Evolutionary conservation across 2,888 invertebrate species (phyloP).

Genomic region (Margaritifera margaritifera): DNA sequence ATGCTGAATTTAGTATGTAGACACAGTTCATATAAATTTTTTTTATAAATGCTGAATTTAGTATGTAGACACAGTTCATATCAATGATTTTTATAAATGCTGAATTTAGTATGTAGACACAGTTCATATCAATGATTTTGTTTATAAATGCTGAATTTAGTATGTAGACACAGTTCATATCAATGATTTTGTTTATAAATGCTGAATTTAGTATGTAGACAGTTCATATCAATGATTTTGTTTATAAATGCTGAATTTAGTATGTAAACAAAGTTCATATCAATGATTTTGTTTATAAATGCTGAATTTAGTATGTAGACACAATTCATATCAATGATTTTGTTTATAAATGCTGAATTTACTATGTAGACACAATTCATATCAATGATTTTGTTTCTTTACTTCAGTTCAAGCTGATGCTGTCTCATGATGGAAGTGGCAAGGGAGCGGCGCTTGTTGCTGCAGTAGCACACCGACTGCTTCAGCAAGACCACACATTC

Average conservation of each 20-base stretch:
- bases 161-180: background rate
- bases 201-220: background rate
- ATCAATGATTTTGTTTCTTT: slow-evolving; percentile 2
- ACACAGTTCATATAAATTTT: background rate
- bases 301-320: background rate
- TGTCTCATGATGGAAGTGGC: slow-evolving; percentile 73
- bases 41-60: background rate
- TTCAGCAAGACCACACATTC: slow-evolving; percentile 11
- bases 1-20: background rate
- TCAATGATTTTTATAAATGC: background rate
- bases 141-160: background rate
- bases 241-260: background rate
- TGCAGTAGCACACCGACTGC: slow-evolving; percentile 64
- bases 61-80: background rate
- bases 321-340: background rate
- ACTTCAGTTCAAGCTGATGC: slow-evolving; percentile 67
- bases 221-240: background rate
- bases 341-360: background rate
- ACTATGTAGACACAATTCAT: background rate
- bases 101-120: background rate
- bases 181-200: background rate
- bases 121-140: background rate
- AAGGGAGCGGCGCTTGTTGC: slow-evolving; percentile 73
- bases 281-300: background rate
- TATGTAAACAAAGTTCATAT: background rate